Percentiles rank a stretch among this genome's conserved stretches.
Evolutionary conservation across 2,888 invertebrate species (phyloP).

Genomic region (Dinocampus coccinellae): DNA sequence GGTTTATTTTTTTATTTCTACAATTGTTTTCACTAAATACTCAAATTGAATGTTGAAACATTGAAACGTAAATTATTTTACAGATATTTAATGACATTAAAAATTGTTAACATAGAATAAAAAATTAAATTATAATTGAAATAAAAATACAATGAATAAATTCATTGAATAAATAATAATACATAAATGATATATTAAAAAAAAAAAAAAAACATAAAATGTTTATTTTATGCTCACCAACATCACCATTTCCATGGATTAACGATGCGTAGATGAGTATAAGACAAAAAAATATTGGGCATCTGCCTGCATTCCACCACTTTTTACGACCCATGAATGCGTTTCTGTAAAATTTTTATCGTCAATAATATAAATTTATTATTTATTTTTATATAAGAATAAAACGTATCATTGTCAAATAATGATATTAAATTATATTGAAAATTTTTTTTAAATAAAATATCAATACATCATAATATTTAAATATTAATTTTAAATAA

Average conservation of each 20-base stretch:
- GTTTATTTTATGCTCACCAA: conserved; percentile 71
- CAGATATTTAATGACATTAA: not conserved
- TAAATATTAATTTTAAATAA: not conserved
- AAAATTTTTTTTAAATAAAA: too few species aligned
- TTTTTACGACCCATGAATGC: conserved; percentile 63
- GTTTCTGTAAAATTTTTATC: conserved; percentile 49
- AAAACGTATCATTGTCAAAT: not conserved
- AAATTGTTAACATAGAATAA: not conserved
- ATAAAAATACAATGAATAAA: not conserved
- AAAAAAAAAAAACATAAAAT: not conserved
- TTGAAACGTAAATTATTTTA: conserved; percentile 4
- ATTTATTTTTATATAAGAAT: not conserved
- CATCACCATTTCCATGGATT: conserved; percentile 76
- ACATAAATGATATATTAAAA: not conserved
- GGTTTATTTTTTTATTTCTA: not conserved
- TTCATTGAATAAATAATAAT: not conserved
- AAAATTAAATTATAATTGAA: not conserved
- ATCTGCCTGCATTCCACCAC: conserved; percentile 59
- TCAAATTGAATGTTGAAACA: too few species aligned
- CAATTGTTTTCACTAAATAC: not conserved
- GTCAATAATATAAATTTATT: not conserved
- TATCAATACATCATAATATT: not conserved
- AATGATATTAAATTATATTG: too few species aligned
- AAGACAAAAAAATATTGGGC: conserved; percentile 59
- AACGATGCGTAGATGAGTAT: conserved; percentile 62